These are phyloP conservation scores for Malurus elegans DNA, from an alignment of 2,113 vertebrate genomes.

Conservation along the genomic window DNA sequence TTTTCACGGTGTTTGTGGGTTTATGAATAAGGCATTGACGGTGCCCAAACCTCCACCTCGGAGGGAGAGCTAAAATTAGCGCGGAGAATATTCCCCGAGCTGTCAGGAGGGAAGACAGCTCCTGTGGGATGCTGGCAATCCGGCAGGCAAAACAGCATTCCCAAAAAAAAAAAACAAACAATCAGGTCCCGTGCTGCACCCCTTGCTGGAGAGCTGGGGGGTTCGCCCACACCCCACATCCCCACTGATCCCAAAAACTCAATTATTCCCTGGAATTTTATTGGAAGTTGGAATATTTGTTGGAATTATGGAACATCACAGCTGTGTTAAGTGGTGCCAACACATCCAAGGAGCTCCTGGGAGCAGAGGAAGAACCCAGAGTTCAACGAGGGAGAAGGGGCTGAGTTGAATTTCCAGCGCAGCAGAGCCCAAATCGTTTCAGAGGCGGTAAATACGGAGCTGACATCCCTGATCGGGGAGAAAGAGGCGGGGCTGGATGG, in stretches of 20 bases:
- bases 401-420: background rate
- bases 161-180: background rate
- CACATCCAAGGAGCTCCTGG: background rate
- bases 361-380: background rate
- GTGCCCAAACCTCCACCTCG: slow-evolving; percentile 33
- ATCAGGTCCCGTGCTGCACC: background rate
- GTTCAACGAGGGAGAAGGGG: background rate
- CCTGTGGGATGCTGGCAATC: background rate
- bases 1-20: background rate
- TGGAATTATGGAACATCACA: too few relatives aligned
- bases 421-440: background rate
- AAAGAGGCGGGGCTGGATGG: background rate
- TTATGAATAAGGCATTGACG: slow-evolving; percentile 68
- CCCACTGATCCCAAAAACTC: background rate
- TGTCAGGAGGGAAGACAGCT: background rate
- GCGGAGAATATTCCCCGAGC: background rate
- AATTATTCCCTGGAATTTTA: background rate
- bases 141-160: background rate
- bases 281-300: too few relatives aligned
- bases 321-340: background rate
- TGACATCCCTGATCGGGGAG: background rate
- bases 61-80: slow-evolving; percentile 69
- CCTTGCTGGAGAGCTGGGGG: background rate
- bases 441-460: background rate
- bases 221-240: background rate